Evolutionary conservation across 2,888 invertebrate species (phyloP).

Genomic region (Choristoneura rosaceana): DNA sequence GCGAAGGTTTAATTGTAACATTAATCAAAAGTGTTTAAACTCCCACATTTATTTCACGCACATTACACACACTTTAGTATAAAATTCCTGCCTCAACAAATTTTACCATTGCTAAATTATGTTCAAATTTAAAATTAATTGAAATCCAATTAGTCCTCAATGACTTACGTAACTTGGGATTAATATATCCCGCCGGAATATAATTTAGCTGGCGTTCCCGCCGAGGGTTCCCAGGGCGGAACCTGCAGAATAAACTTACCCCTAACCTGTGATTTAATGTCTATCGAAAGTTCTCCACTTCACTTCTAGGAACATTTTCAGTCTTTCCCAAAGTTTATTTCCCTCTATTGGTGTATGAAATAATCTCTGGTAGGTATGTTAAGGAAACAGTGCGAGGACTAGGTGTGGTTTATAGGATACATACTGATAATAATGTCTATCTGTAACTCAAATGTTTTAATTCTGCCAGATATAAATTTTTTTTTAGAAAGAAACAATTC

Average conservation of each 20-base stretch:
- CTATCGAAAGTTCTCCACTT: constrained; percentile 1
- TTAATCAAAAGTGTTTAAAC: neutral
- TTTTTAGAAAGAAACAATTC: too few relatives aligned
- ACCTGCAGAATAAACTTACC: constrained; percentile 9
- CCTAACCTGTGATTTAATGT: constrained; percentile 28
- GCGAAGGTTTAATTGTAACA: neutral
- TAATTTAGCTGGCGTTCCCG: neutral
- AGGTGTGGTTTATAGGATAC: neutral
- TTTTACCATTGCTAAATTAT: neutral
- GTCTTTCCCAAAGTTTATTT: constrained; percentile 17
- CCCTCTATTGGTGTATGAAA: neutral
- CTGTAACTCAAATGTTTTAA: too few relatives aligned
- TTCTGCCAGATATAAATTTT: too few relatives aligned
- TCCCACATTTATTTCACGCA: neutral
- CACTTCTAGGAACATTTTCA: constrained; percentile 5
- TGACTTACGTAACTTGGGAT: constrained; percentile 1
- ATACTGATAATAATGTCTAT: too few relatives aligned
- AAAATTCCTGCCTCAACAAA: neutral
- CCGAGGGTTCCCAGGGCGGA: constrained; percentile 2
- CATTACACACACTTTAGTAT: neutral
- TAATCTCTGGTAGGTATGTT: neutral
- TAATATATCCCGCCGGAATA: constrained; percentile 1
- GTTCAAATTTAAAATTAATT: neutral
- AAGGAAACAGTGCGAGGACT: neutral
- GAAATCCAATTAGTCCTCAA: neutral